Percentiles rank a stretch among this genome's conserved stretches.
phyloP scores from a whole-genome alignment of 2,888 invertebrate genomes.

The Mythimna lalbum region DNA sequence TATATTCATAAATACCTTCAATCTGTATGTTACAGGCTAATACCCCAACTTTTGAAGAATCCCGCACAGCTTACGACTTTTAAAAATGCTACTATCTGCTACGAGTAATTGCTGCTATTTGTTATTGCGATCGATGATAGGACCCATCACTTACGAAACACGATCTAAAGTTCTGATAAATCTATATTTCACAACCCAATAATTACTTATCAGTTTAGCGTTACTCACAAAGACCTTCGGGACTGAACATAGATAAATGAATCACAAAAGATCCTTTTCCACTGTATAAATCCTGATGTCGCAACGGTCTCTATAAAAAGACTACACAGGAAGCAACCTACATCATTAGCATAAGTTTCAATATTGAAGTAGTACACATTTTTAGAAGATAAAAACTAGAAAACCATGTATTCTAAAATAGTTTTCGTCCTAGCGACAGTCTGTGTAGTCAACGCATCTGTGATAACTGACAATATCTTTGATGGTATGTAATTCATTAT shows the following conservation, averaged over 20 bases:
- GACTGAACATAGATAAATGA: conserved; percentile 5
- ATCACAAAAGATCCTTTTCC: conserved; percentile 13
- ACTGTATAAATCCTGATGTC: conserved; percentile 49
- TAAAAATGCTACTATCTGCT: no score
- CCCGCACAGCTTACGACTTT: no score
- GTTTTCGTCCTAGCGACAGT: conserved; percentile 38
- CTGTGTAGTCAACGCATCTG: conserved; percentile 49
- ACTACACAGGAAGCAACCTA: neutral
- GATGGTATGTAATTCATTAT: conserved; percentile 45
- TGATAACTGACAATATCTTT: conserved; percentile 31
- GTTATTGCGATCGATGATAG: no score
- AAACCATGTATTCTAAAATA: conserved; percentile 45
- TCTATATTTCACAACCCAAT: conserved; percentile 19
- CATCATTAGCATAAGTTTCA: conserved; percentile 19
- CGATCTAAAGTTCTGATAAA: no score
- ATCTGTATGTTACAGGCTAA: no score
- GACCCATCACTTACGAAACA: no score
- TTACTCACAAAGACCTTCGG: neutral
- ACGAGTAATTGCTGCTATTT: no score
- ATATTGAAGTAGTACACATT: conserved; percentile 4
- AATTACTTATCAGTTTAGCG: conserved; percentile 23
- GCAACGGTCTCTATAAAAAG: conserved; percentile 42
- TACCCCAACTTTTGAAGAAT: no score
- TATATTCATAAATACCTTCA: no score
- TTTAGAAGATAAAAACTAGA: neutral